Evolutionary conservation across 2,888 invertebrate species (phyloP), one percentile per base, ranked within the genome.

Genomic region (Diaphora mendica): DNA sequence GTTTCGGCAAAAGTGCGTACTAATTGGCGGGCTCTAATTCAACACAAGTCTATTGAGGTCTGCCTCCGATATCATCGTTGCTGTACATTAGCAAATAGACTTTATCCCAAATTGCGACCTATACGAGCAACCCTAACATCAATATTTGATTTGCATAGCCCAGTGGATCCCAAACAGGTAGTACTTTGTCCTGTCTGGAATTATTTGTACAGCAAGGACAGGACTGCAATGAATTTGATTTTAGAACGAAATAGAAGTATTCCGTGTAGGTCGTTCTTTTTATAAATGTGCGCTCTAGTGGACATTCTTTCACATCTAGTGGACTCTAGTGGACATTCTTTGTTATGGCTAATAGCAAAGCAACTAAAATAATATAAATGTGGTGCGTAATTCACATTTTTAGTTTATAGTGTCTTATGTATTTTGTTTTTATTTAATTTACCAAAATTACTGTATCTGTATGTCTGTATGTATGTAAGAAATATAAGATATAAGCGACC

Each of bases 111-210:
- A 30, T 33, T 26, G 39, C 3, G 26, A 59, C 30, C 44, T 62
- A 51, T 4, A 71, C 42, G 30, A 62, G 67, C 67, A 72, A 35
- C 72, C 72, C 72, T 72, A 67, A 23, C 59, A 67, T 26, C 67
- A 66, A 59, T 72, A 72, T 55, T 72, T 67, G 66, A 71, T 64
- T 71, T 48, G 44, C 44, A 67, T 26, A 59, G 72, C 51, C 33
- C 72, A 68, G 59, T 67, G 67, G 59, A 42, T 72, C 59, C 59
- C 26, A 66, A 72, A 71, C 55, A 66, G 15, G 42, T 39, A 9
- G 55, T 30, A 35, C 42, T 55, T 66, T 66, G 55, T 66, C 39
- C 30, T n/a, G 42, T 59, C 23, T 70, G 20, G 15, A 39, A 72
- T 30, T n/a, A 59, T 62, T 64, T 42, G 39, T 17, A 1, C 51